These are phyloP conservation scores for Drosophila greeni DNA, from an alignment of 2,888 invertebrate species.

Conservation along the genomic window DNA sequence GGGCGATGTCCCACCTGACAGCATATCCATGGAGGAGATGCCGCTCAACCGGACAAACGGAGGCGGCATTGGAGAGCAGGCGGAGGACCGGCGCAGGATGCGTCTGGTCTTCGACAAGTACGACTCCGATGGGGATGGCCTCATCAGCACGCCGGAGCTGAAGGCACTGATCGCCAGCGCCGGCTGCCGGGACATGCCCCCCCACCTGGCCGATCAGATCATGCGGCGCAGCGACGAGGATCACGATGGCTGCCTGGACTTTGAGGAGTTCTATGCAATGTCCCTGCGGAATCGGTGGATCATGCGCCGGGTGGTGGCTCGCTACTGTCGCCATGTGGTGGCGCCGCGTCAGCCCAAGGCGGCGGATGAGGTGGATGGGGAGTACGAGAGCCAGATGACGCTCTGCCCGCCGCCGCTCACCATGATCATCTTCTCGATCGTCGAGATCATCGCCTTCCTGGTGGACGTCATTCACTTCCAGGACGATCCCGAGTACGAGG, in stretches of 20 bases:
- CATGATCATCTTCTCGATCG: constrained; percentile 92
- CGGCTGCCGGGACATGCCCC: constrained; percentile 83
- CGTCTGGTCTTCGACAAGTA: constrained; percentile 79
- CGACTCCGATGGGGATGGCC: constrained; percentile 85
- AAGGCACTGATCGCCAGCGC: constrained; percentile 75
- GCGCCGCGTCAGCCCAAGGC: constrained; percentile 76
- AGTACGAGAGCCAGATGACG: constrained; percentile 93
- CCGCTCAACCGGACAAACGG: not conserved
- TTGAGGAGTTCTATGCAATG: constrained; percentile 85
- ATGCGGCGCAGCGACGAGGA: constrained; percentile 84
- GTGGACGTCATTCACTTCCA: constrained; percentile 78
- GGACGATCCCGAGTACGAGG: constrained; percentile 76
- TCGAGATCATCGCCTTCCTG: constrained; percentile 89
- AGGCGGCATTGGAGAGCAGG: not conserved
- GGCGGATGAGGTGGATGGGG: constrained; percentile 82
- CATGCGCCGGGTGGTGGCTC: constrained; percentile 72
- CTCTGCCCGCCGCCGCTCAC: constrained; percentile 96
- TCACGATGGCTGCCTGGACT: constrained; percentile 83
- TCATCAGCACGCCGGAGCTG: constrained; percentile 84
- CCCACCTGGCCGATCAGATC: constrained; percentile 84
- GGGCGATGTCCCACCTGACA: constrained; percentile 5
- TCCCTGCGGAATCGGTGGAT: constrained; percentile 80
- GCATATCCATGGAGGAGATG: constrained; percentile 8
- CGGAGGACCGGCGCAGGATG: constrained; percentile 1
- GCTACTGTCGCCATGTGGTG: constrained; percentile 76